phyloP scores from a whole-genome alignment of 1,140 invertebrate species.

The Penaeus vannamei region DNA sequence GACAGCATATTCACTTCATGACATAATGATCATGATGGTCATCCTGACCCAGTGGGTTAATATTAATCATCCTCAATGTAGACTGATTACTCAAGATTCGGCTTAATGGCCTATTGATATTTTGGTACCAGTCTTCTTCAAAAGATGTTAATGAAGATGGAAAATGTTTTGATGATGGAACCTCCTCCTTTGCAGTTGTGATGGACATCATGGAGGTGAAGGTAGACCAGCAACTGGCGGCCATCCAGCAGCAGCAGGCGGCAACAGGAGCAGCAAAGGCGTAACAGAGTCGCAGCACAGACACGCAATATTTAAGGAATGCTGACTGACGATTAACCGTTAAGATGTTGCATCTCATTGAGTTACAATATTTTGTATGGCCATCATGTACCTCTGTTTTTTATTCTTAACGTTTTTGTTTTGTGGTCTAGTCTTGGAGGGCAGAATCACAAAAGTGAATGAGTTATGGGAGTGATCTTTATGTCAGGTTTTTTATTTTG shows the following conservation, averaged over 20 bases:
- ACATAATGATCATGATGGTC: too few relatives aligned
- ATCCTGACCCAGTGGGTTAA: too few relatives aligned
- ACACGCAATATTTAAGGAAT: not conserved
- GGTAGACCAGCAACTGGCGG: slow-evolving; percentile 71
- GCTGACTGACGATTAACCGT: not conserved
- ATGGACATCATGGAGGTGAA: slow-evolving; percentile 74
- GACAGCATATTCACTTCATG: too few relatives aligned
- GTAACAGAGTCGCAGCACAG: not conserved
- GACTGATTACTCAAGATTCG: too few relatives aligned
- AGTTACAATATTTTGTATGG: too few relatives aligned
- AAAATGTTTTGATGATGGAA: not conserved
- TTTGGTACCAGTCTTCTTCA: not conserved
- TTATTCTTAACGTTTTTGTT: too few relatives aligned
- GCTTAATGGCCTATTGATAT: not conserved
- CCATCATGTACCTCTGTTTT: too few relatives aligned
- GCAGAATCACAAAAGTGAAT: too few relatives aligned
- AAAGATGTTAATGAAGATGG: not conserved
- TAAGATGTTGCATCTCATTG: not conserved
- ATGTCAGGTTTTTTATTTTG: too few relatives aligned
- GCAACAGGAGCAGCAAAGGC: slow-evolving; percentile 54
- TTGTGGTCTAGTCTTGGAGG: too few relatives aligned
- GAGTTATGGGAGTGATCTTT: too few relatives aligned
- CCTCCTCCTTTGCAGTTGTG: slow-evolving; percentile 71
- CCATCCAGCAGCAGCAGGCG: slow-evolving; percentile 69
- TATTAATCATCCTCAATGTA: too few relatives aligned